Evolutionary conservation across 1,140 invertebrate species (phyloP).

Genomic region (Solenopsis invicta): DNA sequence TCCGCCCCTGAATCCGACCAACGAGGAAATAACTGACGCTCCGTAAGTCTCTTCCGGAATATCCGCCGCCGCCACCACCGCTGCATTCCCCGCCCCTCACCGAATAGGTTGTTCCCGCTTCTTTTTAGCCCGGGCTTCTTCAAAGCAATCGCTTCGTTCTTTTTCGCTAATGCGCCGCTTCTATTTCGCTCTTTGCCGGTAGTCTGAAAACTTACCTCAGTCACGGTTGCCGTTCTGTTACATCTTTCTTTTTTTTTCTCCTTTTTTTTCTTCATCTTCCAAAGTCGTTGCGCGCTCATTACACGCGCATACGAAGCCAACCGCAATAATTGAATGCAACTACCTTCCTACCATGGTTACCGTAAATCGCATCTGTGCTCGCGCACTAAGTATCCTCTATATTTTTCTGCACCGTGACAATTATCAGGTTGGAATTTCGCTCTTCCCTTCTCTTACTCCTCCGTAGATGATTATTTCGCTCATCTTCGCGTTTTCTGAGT

Average conservation of each 20-base stretch:
- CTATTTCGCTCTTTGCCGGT: conserved; percentile 60
- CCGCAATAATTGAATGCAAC: conserved; percentile 54
- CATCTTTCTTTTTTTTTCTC: background rate
- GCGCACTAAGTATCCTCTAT: background rate
- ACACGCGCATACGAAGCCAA: conserved; percentile 53
- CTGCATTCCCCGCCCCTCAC: conserved; percentile 6
- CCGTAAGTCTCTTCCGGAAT: conserved; percentile 73
- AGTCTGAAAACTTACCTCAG: conserved; percentile 45
- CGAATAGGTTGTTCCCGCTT: conserved; percentile 61
- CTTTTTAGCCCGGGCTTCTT: conserved; percentile 58
- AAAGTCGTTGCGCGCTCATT: conserved; percentile 56
- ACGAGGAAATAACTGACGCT: conserved; percentile 80
- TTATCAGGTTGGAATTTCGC: conserved; percentile 44
- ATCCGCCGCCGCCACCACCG: conserved; percentile 57
- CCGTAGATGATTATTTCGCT: background rate
- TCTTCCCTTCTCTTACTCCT: background rate
- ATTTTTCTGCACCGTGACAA: conserved; percentile 30
- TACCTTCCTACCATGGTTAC: conserved; percentile 6
- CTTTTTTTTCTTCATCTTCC: background rate
- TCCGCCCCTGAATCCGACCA: conserved; percentile 72
- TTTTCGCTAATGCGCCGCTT: conserved; percentile 60
- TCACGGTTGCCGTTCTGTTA: conserved; percentile 41
- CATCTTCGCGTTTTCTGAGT: background rate
- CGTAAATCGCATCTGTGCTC: conserved; percentile 30
- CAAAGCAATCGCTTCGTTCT: conserved; percentile 56